phyloP scores from a whole-genome alignment of 2,888 invertebrate genomes.

The Epsilonema sp. region DNA sequence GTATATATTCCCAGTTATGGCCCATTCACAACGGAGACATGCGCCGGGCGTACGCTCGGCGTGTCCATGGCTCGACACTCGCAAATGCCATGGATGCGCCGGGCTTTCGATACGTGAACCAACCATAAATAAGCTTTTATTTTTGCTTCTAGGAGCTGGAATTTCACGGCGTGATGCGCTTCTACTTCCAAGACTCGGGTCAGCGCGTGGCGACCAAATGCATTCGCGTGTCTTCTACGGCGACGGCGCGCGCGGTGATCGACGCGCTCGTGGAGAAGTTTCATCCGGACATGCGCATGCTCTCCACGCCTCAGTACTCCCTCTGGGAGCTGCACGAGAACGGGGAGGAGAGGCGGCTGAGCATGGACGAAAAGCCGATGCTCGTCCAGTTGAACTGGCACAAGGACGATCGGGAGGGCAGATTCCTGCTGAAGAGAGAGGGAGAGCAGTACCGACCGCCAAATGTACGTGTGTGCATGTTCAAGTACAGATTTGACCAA shows the following conservation, averaged over 20 bases:
- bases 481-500: too few species aligned
- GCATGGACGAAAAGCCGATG: conserved; percentile 76
- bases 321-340: conserved; percentile 52
- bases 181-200: conserved; percentile 96
- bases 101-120: too few species aligned
- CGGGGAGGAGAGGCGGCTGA: conserved; percentile 66
- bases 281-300: conserved; percentile 96
- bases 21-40: too few species aligned
- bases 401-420: conserved; percentile 88
- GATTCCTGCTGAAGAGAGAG: conserved; percentile 74
- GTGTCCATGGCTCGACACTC: too few species aligned
- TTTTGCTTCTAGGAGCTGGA: conserved; percentile 95
- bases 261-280: conserved; percentile 95
- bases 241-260: conserved; percentile 84
- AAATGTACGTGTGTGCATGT: too few species aligned
- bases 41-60: too few species aligned
- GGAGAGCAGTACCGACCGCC: too few species aligned
- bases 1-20: too few species aligned
- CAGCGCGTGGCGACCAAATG: conserved; percentile 98
- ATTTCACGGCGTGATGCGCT: conserved; percentile 98
- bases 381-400: conserved; percentile 97
- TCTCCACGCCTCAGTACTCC: conserved; percentile 44
- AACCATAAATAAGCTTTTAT: too few species aligned
- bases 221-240: conserved; percentile 86
- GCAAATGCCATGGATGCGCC: too few species aligned